Conservation (phyloP, 2,888 invertebrate genomes). For the Coenonympha arcania region DNA sequence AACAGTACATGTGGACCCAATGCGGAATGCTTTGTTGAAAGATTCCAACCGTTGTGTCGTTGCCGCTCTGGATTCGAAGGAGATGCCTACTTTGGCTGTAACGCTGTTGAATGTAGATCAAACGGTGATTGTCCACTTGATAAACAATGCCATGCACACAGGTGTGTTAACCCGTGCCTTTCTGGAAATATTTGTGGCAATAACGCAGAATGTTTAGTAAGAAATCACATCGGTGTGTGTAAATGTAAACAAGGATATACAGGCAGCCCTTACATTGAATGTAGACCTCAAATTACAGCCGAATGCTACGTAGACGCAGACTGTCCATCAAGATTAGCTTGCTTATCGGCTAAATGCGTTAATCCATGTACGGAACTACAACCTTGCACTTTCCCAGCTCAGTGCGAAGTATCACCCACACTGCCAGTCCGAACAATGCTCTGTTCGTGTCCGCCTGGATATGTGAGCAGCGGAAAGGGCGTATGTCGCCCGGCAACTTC, state of each 20-base stretch:
- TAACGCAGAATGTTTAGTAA: conserved; percentile 84
- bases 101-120: conserved; percentile 86
- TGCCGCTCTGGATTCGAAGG: conserved; percentile 88
- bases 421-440: conserved; percentile 90
- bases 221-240: conserved; percentile 89
- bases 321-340: conserved; percentile 85
- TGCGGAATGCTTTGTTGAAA: conserved; percentile 84
- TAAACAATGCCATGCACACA: conserved; percentile 87
- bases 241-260: conserved; percentile 83
- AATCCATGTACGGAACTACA: conserved; percentile 85
- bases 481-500: conserved; percentile 83
- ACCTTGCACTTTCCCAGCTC: conserved; percentile 86
- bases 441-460: conserved; percentile 91
- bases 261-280: conserved; percentile 88
- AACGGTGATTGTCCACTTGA: conserved; percentile 91
- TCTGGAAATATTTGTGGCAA: conserved; percentile 84
- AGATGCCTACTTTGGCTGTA: conserved; percentile 82
- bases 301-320: conserved; percentile 88
- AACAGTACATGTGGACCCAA: conserved; percentile 86
- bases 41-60: conserved; percentile 83
- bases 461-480: conserved; percentile 88
- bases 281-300: conserved; percentile 79
- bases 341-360: conserved; percentile 85
- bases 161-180: conserved; percentile 88
- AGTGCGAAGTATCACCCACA: conserved; percentile 86